Base-by-base conservation (phyloP, 2,113 vertebrate genomes). In the Rhinolophus ferrumequinum region DNA sequence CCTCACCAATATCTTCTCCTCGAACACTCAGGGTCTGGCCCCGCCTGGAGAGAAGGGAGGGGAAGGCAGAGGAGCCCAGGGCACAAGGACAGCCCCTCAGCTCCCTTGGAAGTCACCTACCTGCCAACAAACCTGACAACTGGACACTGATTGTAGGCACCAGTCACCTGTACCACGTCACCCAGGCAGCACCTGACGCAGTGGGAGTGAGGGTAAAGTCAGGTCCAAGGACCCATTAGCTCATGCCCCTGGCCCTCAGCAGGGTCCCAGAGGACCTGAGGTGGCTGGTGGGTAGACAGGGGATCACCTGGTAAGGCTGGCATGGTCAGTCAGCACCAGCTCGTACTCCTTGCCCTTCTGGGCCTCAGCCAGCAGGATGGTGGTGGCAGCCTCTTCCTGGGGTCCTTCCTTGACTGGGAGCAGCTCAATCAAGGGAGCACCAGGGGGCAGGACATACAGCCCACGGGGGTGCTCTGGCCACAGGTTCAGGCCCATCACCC, bases 351-450 rank as follows among this genome's bases (percentile, higher is more conserved):
- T 84, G 12, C 98, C 99, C 90, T 98, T 97, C 98, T 98, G 98
- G 97, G 99, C 99, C 92, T 99, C 99, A 30, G 98, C 98, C 98
- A 99, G 98, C 75, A 99, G 98, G 96, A 99, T 60, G 0, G 99
- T 98, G 4, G 52, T 70, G 0, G 98, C 62, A 1, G 91, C 56
- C 52, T 98, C 98, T 85, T 98, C 98, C 44, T 98, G 98, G 79
- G 98, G 64, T 79, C 92, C 97, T 93, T 95, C 96, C 41, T 70
- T 26, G 69, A 98, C 97, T 0, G 98, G 99, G 58, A 99, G 98
- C 98, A 99, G 99, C 98, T 99, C 99, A 0, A 97, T 99, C 97
- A 99, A 99, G 97, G 99, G 99, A 85, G 98, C 98, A n/a, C 98
- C 98, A 0, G 99, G 99, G 88, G 98, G 98, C 83, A 99, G 98